Conservation (phyloP, 2,888 invertebrate species). For the Rhabditoides inermis region DNA sequence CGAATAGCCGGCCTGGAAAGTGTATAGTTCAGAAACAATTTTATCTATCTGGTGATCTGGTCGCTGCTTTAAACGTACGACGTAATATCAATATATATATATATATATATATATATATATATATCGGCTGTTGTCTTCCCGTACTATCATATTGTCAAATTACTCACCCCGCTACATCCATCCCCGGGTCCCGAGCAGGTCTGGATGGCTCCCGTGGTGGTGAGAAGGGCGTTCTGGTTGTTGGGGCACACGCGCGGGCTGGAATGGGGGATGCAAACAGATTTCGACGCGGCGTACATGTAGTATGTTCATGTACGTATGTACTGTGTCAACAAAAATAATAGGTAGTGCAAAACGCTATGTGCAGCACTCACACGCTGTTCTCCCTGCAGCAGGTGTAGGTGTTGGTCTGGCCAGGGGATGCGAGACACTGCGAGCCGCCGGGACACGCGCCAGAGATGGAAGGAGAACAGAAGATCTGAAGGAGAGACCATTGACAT, state of each 20-base stretch:
- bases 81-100: no score
- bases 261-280: conserved; percentile 5
- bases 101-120: no score
- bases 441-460: conserved; percentile 13
- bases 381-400: no score
- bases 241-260: conserved; percentile 42
- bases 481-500: neutral
- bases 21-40: no score
- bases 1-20: conserved; percentile 33
- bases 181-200: conserved; percentile 41
- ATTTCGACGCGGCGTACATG: no score
- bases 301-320: no score
- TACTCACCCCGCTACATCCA: conserved; percentile 30
- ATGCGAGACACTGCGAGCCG: conserved; percentile 15
- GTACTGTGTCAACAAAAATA: no score
- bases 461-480: conserved; percentile 12
- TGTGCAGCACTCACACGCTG: no score
- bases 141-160: no score
- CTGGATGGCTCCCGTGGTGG: conserved; percentile 28
- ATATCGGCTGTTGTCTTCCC: no score
- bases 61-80: neutral
- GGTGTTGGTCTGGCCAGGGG: conserved; percentile 32
- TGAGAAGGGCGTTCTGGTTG: conserved; percentile 41
- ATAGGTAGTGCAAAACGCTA: no score
- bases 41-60: neutral